A percentile compares a stretch with the other conserved stretches of the same genome.
phyloP scores from a whole-genome alignment of 2,797 vertebrate species.

The Echiichthys vipera region DNA sequence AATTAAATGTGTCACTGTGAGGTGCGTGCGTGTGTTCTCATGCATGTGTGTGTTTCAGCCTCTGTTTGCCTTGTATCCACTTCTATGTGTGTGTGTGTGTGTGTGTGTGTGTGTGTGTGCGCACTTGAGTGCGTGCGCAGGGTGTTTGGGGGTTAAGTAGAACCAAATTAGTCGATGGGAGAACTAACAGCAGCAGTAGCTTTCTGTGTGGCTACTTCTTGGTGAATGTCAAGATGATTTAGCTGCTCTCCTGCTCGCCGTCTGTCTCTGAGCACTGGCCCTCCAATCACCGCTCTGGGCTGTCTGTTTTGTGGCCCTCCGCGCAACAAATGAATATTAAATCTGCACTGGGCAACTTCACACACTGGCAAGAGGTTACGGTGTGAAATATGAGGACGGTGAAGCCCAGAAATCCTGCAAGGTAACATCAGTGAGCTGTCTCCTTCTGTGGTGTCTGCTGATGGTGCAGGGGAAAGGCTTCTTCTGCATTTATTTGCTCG shows the following conservation, averaged over 20 bases:
- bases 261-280: conserved; percentile 76
- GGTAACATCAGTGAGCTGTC: conserved; percentile 40
- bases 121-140: conserved; percentile 2
- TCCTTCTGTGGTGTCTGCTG: conserved; percentile 7
- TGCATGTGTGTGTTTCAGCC: conserved; percentile 69
- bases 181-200: conserved; percentile 73
- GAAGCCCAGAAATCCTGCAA: conserved; percentile 40
- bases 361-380: conserved; percentile 46
- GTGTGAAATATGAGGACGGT: conserved; percentile 47
- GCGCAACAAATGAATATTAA: conserved; percentile 79
- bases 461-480: background rate
- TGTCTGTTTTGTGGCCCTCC: conserved; percentile 71
- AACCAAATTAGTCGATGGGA: conserved; percentile 82
- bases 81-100: conserved; percentile 22
- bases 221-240: conserved; percentile 84
- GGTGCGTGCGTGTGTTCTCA: conserved; percentile 79
- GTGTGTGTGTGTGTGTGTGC: conserved; percentile 8
- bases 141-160: conserved; percentile 81
- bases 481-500: background rate
- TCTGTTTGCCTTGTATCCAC: conserved; percentile 56
- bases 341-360: conserved; percentile 57
- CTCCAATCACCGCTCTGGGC: conserved; percentile 73
- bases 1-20: conserved; percentile 93
- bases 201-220: conserved; percentile 79
- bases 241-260: conserved; percentile 76